phyloP scores from a whole-genome alignment of 2,797 vertebrate species.

The Halcyon smyrnensis region DNA sequence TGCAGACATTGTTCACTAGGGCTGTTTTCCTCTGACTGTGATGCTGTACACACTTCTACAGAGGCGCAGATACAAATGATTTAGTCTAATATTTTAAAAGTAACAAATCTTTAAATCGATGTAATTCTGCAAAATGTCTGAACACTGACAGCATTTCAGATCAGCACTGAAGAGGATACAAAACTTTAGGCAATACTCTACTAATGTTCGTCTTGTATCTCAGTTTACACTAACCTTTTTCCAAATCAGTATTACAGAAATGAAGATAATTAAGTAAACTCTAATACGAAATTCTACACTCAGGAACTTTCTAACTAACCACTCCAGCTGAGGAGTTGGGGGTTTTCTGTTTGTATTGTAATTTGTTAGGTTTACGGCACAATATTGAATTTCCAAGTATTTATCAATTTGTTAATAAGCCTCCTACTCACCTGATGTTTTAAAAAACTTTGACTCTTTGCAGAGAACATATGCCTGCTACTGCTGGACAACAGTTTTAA shows the following conservation, averaged over 20 bases:
- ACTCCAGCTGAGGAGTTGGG: neutral
- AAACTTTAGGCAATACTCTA: neutral
- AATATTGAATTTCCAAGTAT: neutral
- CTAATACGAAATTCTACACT: neutral
- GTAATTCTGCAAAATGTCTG: neutral
- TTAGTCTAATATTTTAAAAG: neutral
- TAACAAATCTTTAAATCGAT: neutral
- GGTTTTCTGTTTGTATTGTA: neutral
- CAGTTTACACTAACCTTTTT: neutral
- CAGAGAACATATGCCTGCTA: neutral
- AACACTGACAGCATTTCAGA: neutral
- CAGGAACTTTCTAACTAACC: neutral
- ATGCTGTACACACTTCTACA: neutral
- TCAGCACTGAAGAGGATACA: neutral
- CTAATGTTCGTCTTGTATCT: neutral
- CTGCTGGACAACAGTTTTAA: neutral
- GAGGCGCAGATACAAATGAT: neutral
- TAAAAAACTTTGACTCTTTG: neutral
- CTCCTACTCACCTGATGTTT: neutral
- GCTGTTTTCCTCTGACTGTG: conserved; percentile 3
- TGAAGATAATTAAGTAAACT: neutral
- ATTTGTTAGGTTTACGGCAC: neutral
- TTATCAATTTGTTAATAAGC: neutral
- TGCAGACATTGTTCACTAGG: neutral
- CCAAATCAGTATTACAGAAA: neutral